Percentiles rank a stretch among this genome's conserved stretches.
phyloP scores from a whole-genome alignment of 2,888 invertebrate genomes.

The Noctuana brunneofusca region DNA sequence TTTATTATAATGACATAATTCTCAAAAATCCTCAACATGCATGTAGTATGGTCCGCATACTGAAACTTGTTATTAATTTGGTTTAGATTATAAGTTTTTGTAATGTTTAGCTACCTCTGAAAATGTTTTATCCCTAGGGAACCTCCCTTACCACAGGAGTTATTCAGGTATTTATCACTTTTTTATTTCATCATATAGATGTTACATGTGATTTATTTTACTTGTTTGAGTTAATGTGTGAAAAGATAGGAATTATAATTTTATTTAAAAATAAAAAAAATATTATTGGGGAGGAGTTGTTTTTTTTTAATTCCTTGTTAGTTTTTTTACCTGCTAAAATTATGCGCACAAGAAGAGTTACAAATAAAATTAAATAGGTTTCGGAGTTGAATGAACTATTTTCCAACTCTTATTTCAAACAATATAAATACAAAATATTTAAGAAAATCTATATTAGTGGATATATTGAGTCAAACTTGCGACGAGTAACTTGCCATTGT shows the following conservation, averaged over 20 bases:
- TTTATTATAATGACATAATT: conserved; percentile 50
- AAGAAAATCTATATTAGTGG: too few species aligned
- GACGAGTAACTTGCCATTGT: too few species aligned
- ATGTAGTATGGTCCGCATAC: conserved; percentile 59
- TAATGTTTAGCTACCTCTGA: conserved; percentile 68
- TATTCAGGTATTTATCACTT: conserved; percentile 80
- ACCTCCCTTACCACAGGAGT: conserved; percentile 70
- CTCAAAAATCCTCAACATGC: conserved; percentile 55
- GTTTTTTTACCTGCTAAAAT: too few species aligned
- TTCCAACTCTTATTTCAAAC: too few species aligned
- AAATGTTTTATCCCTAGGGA: conserved; percentile 63
- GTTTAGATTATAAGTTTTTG: conserved; percentile 61
- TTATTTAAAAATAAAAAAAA: conserved; percentile 50
- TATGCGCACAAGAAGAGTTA: too few species aligned
- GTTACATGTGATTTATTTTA: conserved; percentile 58
- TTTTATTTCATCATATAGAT: conserved; percentile 61
- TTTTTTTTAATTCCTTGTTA: conserved; percentile 14
- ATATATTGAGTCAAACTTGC: too few species aligned
- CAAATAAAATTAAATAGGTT: too few species aligned
- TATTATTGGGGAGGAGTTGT: conserved; percentile 32
- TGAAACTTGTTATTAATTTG: conserved; percentile 58
- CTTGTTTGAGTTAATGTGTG: conserved; percentile 64
- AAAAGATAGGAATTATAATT: conserved; percentile 58
- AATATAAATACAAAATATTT: too few species aligned
- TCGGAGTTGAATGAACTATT: too few species aligned